Percentiles rank a stretch among this genome's conserved stretches.
Conservation (phyloP, 92 coral and sea anemone genomes). For the Umimayanthus kanabou region DNA sequence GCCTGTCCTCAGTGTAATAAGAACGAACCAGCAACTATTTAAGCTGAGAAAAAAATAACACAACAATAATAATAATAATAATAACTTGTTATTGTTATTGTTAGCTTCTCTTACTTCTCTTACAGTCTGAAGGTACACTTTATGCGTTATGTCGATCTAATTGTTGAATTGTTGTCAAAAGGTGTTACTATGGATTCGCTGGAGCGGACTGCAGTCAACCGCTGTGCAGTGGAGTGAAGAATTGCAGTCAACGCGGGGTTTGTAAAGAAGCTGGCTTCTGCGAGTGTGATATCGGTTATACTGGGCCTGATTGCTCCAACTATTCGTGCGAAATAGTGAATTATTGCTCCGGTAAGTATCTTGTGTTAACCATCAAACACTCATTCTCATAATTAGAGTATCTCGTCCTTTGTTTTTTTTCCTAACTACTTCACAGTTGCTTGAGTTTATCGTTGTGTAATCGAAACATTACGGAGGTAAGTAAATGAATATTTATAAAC, state of each 20-base stretch:
- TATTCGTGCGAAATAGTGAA: conserved; percentile 64
- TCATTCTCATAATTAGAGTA: background rate
- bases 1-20: no score
- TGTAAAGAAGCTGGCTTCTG: conserved; percentile 71
- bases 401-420: no score
- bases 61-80: no score
- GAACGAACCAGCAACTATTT: no score
- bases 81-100: background rate
- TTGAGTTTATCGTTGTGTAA: no score
- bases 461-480: no score
- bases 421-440: no score
- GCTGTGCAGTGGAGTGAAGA: conserved; percentile 54
- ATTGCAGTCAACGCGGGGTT: conserved; percentile 59
- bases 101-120: background rate
- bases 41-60: no score
- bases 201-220: conserved; percentile 64
- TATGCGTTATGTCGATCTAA: background rate
- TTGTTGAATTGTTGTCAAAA: background rate
- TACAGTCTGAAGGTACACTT: background rate
- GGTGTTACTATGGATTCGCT: conserved; percentile 65
- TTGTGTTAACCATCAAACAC: background rate
- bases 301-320: conserved; percentile 67
- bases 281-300: conserved; percentile 64
- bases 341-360: conserved; percentile 69
- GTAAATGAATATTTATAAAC: no score